A percentile compares a stretch with the other conserved stretches of the same genome.
These are phyloP conservation scores for Cydia pomonella DNA, from an alignment of 1,140 invertebrate genomes.

Conservation along the genomic window DNA sequence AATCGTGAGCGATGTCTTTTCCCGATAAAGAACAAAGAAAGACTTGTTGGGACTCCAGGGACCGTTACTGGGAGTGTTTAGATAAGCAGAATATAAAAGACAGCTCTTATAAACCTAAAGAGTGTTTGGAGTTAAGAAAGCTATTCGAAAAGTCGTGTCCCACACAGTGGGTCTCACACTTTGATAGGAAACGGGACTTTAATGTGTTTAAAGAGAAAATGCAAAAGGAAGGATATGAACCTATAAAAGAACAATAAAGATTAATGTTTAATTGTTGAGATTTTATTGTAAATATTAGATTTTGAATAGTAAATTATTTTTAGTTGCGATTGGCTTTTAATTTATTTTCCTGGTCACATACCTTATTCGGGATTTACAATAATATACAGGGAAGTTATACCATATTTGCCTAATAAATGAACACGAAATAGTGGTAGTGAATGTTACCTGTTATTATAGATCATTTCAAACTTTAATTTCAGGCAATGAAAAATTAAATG, in stretches of 20 bases:
- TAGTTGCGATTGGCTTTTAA: conserved; percentile 53
- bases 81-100: conserved; percentile 83
- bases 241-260: conserved; percentile 75
- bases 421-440: too few relatives aligned
- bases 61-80: conserved; percentile 95
- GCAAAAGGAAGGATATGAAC: conserved; percentile 92
- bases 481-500: conserved; percentile 16
- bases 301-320: conserved; percentile 67
- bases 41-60: conserved; percentile 91
- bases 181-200: conserved; percentile 94
- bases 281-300: conserved; percentile 67
- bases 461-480: background rate
- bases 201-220: conserved; percentile 94
- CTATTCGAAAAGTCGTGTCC: conserved; percentile 92
- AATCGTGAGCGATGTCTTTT: conserved; percentile 87
- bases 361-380: background rate
- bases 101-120: conserved; percentile 73
- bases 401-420: background rate
- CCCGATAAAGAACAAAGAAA: conserved; percentile 90
- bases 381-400: conserved; percentile 26
- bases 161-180: conserved; percentile 96
- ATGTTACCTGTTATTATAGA: background rate
- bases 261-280: conserved; percentile 44
- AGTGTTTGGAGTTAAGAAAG: conserved; percentile 88
- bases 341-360: conserved; percentile 36